These are phyloP conservation scores for Leptopilina syphax DNA, from an alignment of 2,888 invertebrate species.

Conservation along the genomic window DNA sequence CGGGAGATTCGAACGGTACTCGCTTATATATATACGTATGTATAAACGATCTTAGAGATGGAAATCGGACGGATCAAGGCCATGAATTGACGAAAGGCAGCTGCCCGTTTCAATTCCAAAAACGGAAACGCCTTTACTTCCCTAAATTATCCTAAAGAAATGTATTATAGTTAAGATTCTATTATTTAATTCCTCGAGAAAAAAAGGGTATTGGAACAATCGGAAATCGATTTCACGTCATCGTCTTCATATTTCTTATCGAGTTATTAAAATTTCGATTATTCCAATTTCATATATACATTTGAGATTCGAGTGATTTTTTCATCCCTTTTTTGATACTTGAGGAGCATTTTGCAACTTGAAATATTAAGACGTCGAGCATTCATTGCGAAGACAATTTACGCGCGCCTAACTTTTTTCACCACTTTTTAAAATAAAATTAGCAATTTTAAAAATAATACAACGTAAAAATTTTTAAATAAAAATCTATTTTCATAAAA, in stretches of 20 bases:
- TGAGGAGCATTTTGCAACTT: no score
- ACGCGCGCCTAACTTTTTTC: no score
- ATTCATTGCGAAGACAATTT: no score
- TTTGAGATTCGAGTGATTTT: no score
- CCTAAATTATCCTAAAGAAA: not conserved
- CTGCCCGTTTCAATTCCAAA: constrained; percentile 25
- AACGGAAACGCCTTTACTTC: constrained; percentile 38
- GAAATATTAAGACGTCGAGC: no score
- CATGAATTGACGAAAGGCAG: constrained; percentile 50
- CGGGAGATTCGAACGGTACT: constrained; percentile 69
- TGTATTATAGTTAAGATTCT: no score
- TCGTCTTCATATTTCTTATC: not conserved
- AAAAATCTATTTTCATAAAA: no score
- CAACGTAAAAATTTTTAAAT: no score
- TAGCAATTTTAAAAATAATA: no score
- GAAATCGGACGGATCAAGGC: constrained; percentile 65
- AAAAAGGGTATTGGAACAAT: not conserved
- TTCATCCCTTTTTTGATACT: no score
- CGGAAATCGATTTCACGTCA: not conserved
- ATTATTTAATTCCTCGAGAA: not conserved
- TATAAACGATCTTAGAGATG: constrained; percentile 59
- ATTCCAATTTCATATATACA: no score
- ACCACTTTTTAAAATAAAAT: no score
- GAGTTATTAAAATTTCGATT: not conserved
- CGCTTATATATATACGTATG: constrained; percentile 36